Base-by-base conservation (phyloP, 2,113 vertebrate species). In the Psilopsiagon aymara region DNA sequence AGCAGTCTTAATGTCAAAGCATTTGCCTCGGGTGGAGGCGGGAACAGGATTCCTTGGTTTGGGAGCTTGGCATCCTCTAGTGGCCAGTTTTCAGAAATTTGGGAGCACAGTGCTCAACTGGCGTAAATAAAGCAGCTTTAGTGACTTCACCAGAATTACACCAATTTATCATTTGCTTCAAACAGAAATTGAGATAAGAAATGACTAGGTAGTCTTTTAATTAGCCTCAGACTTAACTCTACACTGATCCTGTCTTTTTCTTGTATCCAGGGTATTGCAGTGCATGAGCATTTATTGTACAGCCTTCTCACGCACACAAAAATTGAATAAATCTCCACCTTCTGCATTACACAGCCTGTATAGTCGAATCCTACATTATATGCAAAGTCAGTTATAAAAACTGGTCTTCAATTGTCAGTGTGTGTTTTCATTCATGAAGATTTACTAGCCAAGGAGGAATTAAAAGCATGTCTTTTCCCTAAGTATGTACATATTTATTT, bases 41-140 rank as follows among this genome's bases (percentile, higher is more conserved):
- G 79, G 69, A 91, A 67, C 43, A 25, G 73, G 35, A 67, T 81
- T 90, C 78, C 55, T 66, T 90, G 80, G 44, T 8, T 84, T 75
- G 86, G 82, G 66, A 94, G 51, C 53, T 78, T 93, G 94, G 94
- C 95, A 88, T 95, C 95, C 95, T 88, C 95, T 96, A 94, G 94
- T 69, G 95, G 95, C 88, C 80, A 53, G 0, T 18, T 49, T 41
- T 20, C 28, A 88, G 73, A 88, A 75, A 49, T 51, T n/a, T 23
- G 52, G 78, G 76, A 88, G 24, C 39, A 39, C 6, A 1, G 1
- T 27, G 31, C 64, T 91, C 41, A 47, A 1, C 46, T 21, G 46
- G 8, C 28, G 31, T 46, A 17, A 60, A 62, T 17, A 43, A 82
- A 60, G 14, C 51, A 14, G 43, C 49, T 53, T 23, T 12, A 35